Evolutionary conservation across 2,113 vertebrate species (phyloP).

Genomic region (Poeciliopsis turrubarensis): DNA sequence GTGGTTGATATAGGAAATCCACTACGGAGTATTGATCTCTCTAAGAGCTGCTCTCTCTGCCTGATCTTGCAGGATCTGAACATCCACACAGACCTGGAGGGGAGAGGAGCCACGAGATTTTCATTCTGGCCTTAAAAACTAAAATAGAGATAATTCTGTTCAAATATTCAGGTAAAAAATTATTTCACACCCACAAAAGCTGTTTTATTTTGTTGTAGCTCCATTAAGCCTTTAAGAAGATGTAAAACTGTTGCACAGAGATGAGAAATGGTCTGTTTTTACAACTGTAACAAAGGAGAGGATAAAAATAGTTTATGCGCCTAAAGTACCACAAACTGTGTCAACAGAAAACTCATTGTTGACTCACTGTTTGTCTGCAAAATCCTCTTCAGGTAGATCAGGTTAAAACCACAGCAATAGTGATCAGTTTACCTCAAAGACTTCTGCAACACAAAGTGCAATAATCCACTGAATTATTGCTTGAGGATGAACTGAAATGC

Average conservation of each 20-base stretch:
- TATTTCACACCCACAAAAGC: background rate
- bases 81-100: slow-evolving; percentile 47
- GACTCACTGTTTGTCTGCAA: slow-evolving; percentile 35
- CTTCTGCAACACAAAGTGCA: slow-evolving; percentile 19
- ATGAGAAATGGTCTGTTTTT: background rate
- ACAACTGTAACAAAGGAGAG: background rate
- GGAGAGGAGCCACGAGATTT: slow-evolving; percentile 31
- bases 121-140: slow-evolving; percentile 5
- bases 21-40: slow-evolving; percentile 75
- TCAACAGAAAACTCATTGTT: slow-evolving; percentile 27
- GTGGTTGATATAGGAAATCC: slow-evolving; percentile 75
- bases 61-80: slow-evolving; percentile 69
- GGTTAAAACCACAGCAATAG: slow-evolving; percentile 30
- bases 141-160: slow-evolving; percentile 2
- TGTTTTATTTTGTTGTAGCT: background rate
- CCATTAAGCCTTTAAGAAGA: background rate
- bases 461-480: slow-evolving; percentile 3
- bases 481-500: background rate
- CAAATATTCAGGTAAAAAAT: background rate
- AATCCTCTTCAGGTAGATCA: slow-evolving; percentile 27
- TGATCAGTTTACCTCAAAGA: slow-evolving; percentile 29
- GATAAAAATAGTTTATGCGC: background rate
- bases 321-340: slow-evolving; percentile 7
- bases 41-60: slow-evolving; percentile 60
- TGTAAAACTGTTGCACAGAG: background rate